phyloP scores from a whole-genome alignment of 1,140 invertebrate species.

The Macrosteles quadrilineatus region DNA sequence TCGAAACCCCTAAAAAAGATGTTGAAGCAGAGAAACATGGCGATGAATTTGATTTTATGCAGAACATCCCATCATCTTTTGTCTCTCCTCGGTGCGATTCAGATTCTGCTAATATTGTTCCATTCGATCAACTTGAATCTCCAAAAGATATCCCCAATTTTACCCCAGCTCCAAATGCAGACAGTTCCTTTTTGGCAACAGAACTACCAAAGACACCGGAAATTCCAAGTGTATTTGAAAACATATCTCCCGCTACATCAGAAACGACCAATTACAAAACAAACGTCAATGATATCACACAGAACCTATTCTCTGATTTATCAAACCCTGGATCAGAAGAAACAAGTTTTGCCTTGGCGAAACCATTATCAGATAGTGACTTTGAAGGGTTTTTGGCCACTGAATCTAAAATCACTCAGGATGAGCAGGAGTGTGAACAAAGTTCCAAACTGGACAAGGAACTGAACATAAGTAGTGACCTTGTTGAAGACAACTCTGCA shows the following conservation, averaged over 20 bases:
- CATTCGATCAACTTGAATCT: background rate
- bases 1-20: too few relatives aligned
- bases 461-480: background rate
- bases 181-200: background rate
- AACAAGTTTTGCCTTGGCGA: too few relatives aligned
- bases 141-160: background rate
- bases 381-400: background rate
- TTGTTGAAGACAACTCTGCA: background rate
- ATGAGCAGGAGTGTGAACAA: slow-evolving; percentile 26
- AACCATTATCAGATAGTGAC: too few relatives aligned
- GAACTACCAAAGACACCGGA: background rate
- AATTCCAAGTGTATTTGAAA: too few relatives aligned
- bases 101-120: background rate
- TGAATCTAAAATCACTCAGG: slow-evolving; percentile 21
- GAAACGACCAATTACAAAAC: too few relatives aligned
- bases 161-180: background rate
- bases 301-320: too few relatives aligned
- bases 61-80: background rate
- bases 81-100: background rate
- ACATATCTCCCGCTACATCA: too few relatives aligned
- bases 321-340: too few relatives aligned
- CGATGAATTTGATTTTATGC: background rate
- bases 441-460: background rate
- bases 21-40: too few relatives aligned
- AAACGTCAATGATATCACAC: too few relatives aligned